Base-by-base conservation (phyloP, 2,888 invertebrate species). In the Spatulosminthurus flaviceps region DNA sequence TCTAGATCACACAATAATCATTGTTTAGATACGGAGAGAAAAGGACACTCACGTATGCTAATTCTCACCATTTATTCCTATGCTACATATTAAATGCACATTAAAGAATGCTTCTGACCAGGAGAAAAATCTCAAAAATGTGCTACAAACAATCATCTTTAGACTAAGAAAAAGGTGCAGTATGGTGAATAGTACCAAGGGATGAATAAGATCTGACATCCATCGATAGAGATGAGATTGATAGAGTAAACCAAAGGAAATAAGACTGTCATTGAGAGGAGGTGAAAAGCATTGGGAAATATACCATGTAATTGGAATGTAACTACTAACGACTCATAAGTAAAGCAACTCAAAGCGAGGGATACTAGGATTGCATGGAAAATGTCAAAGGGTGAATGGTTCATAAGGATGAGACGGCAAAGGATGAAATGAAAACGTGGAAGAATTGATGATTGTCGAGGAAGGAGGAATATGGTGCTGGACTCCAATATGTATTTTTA, bases 401-500 rank as follows among this genome's bases (percentile, higher is more conserved):
- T n/a, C 16, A 28, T 51, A 24, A 16, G 42, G 24, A 73, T 24
- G 24, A n/a, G 26, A 43, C 42, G 29, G n/a, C n/a, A 19, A 24
- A 71, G 22, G 24, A 19, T 43, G 22, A 51, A 51, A 73, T 51
- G 42, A 42, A 24, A 1, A 34, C 22, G n/a, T 70, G 43, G 24
- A 72, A 72, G 73, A 73, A 73, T 73, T 73, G 73, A 73, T 73
- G 73, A 73, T 60, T 24, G 73, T 51, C 29, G 69, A 29, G n/a
- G 28, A 21, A 21, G 69, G 21, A 69, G 16, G 24, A 19, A 19
- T 51, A 51, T 2, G 4, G n/a, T n/a, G n/a, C n/a, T n/a, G n/a
- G n/a, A n/a, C n/a, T n/a, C n/a, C n/a, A n/a, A n/a, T n/a, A n/a
- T n/a, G n/a, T n/a, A n/a, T n/a, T n/a, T n/a, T n/a, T n/a, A n/a